Percentiles rank a stretch among this genome's conserved stretches.
Evolutionary conservation across 2,888 invertebrate species (phyloP).

Genomic region (Conchocele bisecta): DNA sequence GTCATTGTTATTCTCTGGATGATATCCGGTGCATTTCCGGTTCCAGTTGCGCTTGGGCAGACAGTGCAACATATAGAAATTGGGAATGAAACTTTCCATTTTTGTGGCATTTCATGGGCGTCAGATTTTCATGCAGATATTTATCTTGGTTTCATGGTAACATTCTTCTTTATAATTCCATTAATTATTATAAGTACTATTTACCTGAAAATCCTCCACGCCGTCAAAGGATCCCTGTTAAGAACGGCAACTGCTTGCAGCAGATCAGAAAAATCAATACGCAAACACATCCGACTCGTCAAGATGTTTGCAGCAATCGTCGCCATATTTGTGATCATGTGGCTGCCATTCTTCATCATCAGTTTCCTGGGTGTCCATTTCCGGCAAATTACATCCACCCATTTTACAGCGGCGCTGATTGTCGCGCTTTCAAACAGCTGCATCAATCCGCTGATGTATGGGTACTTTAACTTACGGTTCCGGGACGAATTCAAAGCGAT

Average conservation of each 20-base stretch:
- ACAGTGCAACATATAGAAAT: constrained; percentile 31
- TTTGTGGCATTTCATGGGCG: constrained; percentile 61
- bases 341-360: constrained; percentile 64
- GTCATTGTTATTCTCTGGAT: constrained; percentile 52
- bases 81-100: constrained; percentile 24
- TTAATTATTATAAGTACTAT: constrained; percentile 53
- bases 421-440: constrained; percentile 63
- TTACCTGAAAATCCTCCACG: constrained; percentile 52
- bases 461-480: constrained; percentile 65
- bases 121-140: constrained; percentile 52
- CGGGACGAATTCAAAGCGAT: constrained; percentile 58
- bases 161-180: constrained; percentile 60
- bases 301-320: constrained; percentile 66
- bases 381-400: constrained; percentile 63
- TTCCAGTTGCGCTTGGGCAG: constrained; percentile 62
- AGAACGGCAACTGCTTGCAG: constrained; percentile 21
- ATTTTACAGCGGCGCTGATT: constrained; percentile 64
- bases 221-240: constrained; percentile 45
- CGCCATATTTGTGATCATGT: constrained; percentile 60
- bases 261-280: constrained; percentile 33
- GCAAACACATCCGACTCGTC: constrained; percentile 56
- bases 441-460: constrained; percentile 68
- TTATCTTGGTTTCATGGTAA: constrained; percentile 57
- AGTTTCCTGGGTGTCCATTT: constrained; percentile 64
- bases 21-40: constrained; percentile 53